Conservation (phyloP, 2,113 vertebrate genomes). For the Aptenodytes forsteri region DNA sequence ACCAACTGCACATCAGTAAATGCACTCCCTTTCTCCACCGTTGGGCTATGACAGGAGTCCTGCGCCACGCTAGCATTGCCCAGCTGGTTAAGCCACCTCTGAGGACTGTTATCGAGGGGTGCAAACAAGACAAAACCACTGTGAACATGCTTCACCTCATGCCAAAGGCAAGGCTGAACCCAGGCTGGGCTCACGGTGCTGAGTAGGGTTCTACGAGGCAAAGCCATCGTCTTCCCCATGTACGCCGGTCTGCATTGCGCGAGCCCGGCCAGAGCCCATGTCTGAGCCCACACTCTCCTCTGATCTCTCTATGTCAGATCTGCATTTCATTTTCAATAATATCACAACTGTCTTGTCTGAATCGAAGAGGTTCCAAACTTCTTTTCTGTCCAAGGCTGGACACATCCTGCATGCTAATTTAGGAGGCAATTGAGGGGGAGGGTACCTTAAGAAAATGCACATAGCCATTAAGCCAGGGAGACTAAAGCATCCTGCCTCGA, state of each 20-base stretch:
- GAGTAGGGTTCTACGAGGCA: rapidly evolving
- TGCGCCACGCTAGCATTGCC: not conserved
- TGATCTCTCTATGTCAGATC: not conserved
- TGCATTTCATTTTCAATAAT: not conserved
- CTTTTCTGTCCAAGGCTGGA: constrained; percentile 6
- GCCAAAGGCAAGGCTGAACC: not conserved
- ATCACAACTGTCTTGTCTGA: not conserved
- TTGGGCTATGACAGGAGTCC: rapidly evolving
- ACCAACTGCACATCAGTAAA: not conserved
- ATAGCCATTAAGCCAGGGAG: constrained; percentile 53
- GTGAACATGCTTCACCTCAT: rapidly evolving
- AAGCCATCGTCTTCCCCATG: rapidly evolving
- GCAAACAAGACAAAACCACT: not conserved
- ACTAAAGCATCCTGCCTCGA: constrained; percentile 56
- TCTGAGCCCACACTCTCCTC: not conserved
- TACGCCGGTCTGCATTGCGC: rapidly evolving
- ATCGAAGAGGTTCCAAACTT: not conserved
- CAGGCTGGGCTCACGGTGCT: not conserved
- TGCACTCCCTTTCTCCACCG: rapidly evolving
- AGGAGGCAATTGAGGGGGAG: constrained; percentile 52
- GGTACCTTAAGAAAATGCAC: constrained; percentile 29
- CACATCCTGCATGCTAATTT: constrained; percentile 53
- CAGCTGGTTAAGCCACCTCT: not conserved
- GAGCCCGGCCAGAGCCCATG: not conserved
- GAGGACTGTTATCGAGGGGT: rapidly evolving